Evolutionary conservation across 1,140 invertebrate genomes (phyloP), one percentile per base, ranked within the genome.

Genomic region (Trachymyrmex cornetzi): DNA sequence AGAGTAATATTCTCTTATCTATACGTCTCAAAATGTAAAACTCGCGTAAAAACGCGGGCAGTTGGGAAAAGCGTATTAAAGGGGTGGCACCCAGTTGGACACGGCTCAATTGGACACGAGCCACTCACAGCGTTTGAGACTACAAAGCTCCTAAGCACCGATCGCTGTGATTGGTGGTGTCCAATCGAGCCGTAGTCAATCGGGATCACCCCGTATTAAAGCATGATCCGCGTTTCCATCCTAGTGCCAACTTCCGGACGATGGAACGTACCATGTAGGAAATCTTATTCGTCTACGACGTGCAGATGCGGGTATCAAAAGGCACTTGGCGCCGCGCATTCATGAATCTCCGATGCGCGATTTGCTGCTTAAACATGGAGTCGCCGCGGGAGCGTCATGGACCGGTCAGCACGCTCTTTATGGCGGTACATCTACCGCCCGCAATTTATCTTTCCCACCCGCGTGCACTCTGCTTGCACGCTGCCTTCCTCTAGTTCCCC

Each of bases 371-470:
- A 90, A 88, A 77, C 67, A 55, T 66, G n/a, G 19, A 57, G 19
- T 86, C 48, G 71, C 57, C 80, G 55, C 27, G 38, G 24, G 24
- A 77, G 59, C 74, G 82, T 85, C 82, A 79, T 61, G 61, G 50
- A 72, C 50, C 53, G 87, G 77, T 87, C 77, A 88, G 86, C 50
- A 34, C 27, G 48, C 85, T 77, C 85, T 87, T 87, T 87, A 82
- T 86, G 80, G 85, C 63, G 53, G 59, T 53, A 71, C 81, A 82
- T 91, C 86, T 63, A 90, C 72, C 72, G 77, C 87, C 74, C 38
- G 86, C 89, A 82, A 91, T 91, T 91, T 91, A 91, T 91, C 90
- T 88, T 85, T 82, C 59, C 88, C 81, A 57, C 71, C 19, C 24
- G 38, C 63, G 84, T 50, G 88, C 71, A 69, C 81, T 34, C 84